Conservation (phyloP, 2,888 invertebrate genomes). For the Ophioninae sp. region DNA sequence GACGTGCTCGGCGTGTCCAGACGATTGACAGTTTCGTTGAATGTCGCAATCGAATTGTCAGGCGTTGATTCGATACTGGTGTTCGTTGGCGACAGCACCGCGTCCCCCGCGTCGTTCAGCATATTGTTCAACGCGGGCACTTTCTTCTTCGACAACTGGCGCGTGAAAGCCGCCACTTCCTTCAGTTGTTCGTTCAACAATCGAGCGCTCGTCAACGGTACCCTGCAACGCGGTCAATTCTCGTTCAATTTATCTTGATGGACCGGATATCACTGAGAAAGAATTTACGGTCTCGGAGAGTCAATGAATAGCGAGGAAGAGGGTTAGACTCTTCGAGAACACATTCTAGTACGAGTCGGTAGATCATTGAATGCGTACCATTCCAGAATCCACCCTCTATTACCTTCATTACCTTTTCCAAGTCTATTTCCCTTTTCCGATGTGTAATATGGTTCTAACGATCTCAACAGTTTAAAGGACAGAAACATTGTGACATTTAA, state of each 20-base stretch:
- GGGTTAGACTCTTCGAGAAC: not conserved
- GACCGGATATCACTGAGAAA: not conserved
- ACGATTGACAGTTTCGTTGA: not conserved
- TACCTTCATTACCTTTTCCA: no score
- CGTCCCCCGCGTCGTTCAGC: slow-evolving; percentile 1
- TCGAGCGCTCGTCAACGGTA: slow-evolving; percentile 75
- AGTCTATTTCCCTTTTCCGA: no score
- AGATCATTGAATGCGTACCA: no score
- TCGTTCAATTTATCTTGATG: slow-evolving; percentile 27
- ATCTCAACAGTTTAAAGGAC: no score
- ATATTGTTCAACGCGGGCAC: slow-evolving; percentile 57
- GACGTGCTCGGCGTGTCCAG: slow-evolving; percentile 22
- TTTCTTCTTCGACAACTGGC: slow-evolving; percentile 73
- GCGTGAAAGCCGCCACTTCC: slow-evolving; percentile 75
- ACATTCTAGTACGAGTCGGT: no score
- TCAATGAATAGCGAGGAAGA: not conserved
- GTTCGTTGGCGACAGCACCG: slow-evolving; percentile 8
- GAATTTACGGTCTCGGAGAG: not conserved
- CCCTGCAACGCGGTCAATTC: slow-evolving; percentile 68
- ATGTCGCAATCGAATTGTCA: not conserved
- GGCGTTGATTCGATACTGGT: slow-evolving; percentile 6
- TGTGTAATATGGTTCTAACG: no score
- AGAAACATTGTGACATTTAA: no score
- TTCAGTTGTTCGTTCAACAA: slow-evolving; percentile 74
- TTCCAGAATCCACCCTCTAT: no score